Conservation (phyloP, 2,113 vertebrate species). For the Dicerorhinus sumatrensis region DNA sequence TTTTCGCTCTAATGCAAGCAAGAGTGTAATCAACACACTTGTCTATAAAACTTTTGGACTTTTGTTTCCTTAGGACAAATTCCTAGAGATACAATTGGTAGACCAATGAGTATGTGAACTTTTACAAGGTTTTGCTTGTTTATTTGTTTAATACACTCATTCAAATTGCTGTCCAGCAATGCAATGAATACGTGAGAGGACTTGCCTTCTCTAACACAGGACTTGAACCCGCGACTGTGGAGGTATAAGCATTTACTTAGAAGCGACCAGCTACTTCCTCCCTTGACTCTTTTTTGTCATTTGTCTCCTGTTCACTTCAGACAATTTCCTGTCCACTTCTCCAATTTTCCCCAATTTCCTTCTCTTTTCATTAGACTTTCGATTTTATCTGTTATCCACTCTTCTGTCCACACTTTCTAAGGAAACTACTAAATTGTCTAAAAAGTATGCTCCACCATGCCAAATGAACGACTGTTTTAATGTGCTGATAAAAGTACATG, state of each 20-base stretch:
- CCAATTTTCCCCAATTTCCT: neutral
- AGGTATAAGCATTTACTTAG: neutral
- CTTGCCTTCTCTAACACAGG: neutral
- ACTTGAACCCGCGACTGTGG: neutral
- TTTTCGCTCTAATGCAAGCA: neutral
- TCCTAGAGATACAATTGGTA: neutral
- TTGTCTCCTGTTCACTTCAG: neutral
- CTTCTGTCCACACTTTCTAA: neutral
- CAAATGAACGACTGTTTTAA: neutral
- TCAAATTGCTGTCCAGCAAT: neutral
- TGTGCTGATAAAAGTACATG: neutral
- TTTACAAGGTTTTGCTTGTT: neutral
- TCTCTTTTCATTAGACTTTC: neutral
- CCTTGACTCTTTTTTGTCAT: neutral
- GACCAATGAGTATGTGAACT: neutral
- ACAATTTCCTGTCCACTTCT: neutral
- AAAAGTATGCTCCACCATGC: neutral
- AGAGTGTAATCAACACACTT: neutral
- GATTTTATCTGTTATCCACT: neutral
- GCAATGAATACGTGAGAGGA: fast-evolving
- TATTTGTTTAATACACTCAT: neutral
- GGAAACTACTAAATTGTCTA: neutral
- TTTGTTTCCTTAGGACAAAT: neutral
- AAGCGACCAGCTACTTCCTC: neutral
- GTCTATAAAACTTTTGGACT: neutral